Conservation (phyloP, 1,140 invertebrate species). For the Listronotus oregonensis region DNA sequence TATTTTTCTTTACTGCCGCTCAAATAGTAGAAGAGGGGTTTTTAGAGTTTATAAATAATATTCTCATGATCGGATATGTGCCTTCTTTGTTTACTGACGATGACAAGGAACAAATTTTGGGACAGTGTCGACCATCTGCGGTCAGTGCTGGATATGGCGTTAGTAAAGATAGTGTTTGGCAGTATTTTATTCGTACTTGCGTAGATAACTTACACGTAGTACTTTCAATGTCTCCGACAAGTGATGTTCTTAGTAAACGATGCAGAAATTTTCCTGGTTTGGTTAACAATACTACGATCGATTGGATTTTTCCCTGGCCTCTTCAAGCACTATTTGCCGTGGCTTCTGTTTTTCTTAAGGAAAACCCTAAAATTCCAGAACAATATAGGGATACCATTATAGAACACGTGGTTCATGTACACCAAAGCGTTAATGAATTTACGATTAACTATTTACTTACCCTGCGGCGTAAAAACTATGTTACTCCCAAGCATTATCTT, state of each 20-base stretch:
- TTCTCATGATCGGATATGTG: constrained; percentile 80
- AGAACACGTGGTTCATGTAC: constrained; percentile 82
- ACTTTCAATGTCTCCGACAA: constrained; percentile 85
- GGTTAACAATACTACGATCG: constrained; percentile 90
- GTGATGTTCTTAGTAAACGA: constrained; percentile 77
- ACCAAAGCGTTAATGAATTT: constrained; percentile 72
- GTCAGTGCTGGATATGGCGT: constrained; percentile 69
- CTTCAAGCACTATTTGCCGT: constrained; percentile 85
- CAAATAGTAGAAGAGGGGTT: constrained; percentile 82
- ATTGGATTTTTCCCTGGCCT: constrained; percentile 94
- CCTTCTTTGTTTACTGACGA: constrained; percentile 84
- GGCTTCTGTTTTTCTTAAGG: constrained; percentile 76
- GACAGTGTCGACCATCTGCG: constrained; percentile 68
- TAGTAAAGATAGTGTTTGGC: constrained; percentile 79
- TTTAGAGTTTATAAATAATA: constrained; percentile 88
- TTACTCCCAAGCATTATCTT: constrained; percentile 89
- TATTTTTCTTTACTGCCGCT: constrained; percentile 83
- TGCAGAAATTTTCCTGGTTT: constrained; percentile 90
- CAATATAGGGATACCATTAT: constrained; percentile 67
- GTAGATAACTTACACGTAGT: constrained; percentile 86
- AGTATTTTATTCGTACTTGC: constrained; percentile 79
- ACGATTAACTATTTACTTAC: constrained; percentile 73
- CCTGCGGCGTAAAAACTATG: constrained; percentile 77
- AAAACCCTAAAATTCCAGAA: constrained; percentile 56
- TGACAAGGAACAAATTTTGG: constrained; percentile 81